phyloP scores from a whole-genome alignment of 2,888 invertebrate species.

The Helicoverpa assulta region DNA sequence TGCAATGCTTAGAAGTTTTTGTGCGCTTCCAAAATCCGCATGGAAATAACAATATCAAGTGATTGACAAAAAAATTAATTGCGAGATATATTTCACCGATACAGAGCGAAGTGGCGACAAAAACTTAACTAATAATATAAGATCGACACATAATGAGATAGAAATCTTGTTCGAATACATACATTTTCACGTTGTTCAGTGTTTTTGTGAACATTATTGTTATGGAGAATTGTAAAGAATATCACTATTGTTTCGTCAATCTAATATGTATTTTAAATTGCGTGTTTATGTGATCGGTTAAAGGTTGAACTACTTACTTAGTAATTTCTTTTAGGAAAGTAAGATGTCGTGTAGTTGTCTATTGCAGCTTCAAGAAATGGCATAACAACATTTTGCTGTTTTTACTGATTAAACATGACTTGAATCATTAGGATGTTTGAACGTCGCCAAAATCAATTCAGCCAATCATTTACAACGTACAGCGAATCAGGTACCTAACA shows the following conservation, averaged over 20 bases:
- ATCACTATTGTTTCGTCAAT: constrained; percentile 39
- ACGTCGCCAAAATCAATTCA: no score
- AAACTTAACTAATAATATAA: constrained; percentile 22
- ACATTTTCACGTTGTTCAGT: constrained; percentile 12
- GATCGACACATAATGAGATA: constrained; percentile 34
- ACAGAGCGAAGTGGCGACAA: constrained; percentile 8
- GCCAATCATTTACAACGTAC: no score
- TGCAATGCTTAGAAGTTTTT: not conserved
- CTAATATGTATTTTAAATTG: not conserved
- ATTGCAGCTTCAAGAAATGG: no score
- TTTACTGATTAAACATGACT: no score
- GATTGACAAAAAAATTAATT: constrained; percentile 15
- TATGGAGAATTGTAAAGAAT: constrained; percentile 25
- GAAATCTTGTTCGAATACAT: constrained; percentile 15
- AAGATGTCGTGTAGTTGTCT: not conserved
- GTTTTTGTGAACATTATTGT: constrained; percentile 42
- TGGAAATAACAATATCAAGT: constrained; percentile 7
- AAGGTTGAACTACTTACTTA: not conserved
- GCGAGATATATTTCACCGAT: constrained; percentile 10
- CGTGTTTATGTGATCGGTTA: not conserved
- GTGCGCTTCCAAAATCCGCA: not conserved
- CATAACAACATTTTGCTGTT: no score
- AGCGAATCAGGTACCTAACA: no score
- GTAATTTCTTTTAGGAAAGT: not conserved
- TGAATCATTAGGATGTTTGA: no score